Evolutionary conservation across 2,888 invertebrate species (phyloP), one percentile per base, ranked within the genome.

Genomic region (Dryocosmus kuriphilus): DNA sequence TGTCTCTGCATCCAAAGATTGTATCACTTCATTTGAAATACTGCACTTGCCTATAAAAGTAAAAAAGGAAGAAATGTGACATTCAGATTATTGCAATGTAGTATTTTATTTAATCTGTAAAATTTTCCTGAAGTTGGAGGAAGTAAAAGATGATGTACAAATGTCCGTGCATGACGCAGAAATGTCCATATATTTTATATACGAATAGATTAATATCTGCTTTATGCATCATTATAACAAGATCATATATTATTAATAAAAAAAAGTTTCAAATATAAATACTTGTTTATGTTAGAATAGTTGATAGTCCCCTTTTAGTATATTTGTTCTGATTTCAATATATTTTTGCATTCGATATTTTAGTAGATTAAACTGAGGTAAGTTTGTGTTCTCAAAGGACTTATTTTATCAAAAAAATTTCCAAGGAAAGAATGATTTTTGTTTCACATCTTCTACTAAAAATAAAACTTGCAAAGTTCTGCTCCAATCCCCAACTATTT

Each of bases 301-400:
- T 14, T 60, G 27, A 22, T 60, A 27, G 60, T 27, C 4, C 60
- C 60, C 27, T 14, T 4, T 27, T 4, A 27, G 27, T 60, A 24
- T 1, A 16, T 16, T 60, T 11, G 14, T 60, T 27, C 27, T 27
- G 11, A 16, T 60, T 11, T 60, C 60, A 27, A 60, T 16, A 2
- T 57, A 27, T 60, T 24, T 27, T 57, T 24, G 1, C 24, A 22
- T 11, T n/a, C n/a, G 11, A 57, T 55, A 55, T 55, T 57, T 57
- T 60, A 60, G 14, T 60, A 27, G 22, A 27, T 46, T 22, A 46
- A 71, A 38, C 51, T 60, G 57, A 55, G 57, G 57, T 74, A 41
- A 41, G 38, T 41, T 71, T 71, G 71, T 22, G 8, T 35, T 67
- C 3, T 2, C 6, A 57, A 74, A 55, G 27, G 46, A 73, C 22